Conservation (phyloP, 2,113 vertebrate species). For the Ovibos moschatus region DNA sequence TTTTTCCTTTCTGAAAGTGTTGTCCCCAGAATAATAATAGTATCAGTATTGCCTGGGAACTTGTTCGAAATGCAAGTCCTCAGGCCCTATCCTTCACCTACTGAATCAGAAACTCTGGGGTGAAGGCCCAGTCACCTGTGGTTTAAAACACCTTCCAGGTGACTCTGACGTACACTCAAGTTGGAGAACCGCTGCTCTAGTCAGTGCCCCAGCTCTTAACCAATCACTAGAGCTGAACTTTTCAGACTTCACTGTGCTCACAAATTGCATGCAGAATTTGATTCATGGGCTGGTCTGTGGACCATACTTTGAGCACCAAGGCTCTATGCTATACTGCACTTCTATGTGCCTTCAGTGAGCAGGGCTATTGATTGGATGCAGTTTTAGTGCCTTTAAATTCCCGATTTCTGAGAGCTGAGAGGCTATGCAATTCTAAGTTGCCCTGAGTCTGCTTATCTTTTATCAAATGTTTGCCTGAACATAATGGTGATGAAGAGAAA, state of each 20-base stretch:
- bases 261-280: neutral
- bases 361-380: neutral
- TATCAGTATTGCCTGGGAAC: neutral
- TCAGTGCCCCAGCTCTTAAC: neutral
- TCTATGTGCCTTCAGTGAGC: neutral
- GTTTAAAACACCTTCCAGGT: neutral
- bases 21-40: neutral
- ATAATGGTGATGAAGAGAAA: neutral
- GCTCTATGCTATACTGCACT: neutral
- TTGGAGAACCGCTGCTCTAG: neutral
- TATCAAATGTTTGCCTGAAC: neutral
- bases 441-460: neutral
- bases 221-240: neutral
- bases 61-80: neutral
- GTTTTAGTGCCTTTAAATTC: neutral
- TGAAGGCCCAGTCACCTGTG: neutral
- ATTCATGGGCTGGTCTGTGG: neutral
- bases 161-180: neutral
- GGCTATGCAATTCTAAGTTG: neutral
- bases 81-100: neutral
- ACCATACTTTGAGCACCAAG: neutral
- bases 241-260: neutral
- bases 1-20: neutral
- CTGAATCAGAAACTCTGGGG: neutral
- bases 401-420: neutral